These are phyloP conservation scores for Poecilus cupreus DNA, from an alignment of 2,888 invertebrate species.

Conservation along the genomic window DNA sequence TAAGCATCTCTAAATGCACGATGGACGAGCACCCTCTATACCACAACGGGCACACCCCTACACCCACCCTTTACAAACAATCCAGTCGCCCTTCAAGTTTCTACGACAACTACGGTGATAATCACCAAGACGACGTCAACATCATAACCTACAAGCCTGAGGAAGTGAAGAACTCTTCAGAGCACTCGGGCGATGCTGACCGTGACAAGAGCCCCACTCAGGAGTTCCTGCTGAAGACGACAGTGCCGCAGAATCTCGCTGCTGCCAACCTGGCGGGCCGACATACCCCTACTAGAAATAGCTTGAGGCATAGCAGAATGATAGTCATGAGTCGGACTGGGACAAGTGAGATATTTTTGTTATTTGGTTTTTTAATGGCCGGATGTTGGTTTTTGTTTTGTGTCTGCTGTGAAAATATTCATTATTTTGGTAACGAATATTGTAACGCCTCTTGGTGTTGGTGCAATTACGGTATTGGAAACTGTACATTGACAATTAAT, in stretches of 20 bases:
- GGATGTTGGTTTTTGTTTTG: not conserved
- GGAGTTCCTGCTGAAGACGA: conserved; percentile 76
- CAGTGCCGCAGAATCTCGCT: conserved; percentile 82
- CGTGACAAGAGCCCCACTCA: conserved; percentile 71
- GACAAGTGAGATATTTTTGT: conserved; percentile 70
- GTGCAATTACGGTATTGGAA: no score
- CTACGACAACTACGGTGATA: conserved; percentile 71
- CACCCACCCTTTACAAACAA: not conserved
- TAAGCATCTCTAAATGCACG: conserved; percentile 3
- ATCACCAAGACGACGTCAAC: conserved; percentile 52
- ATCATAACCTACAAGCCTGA: conserved; percentile 56
- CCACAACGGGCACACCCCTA: not conserved
- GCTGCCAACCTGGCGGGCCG: conserved; percentile 78
- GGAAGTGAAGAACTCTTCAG: conserved; percentile 48
- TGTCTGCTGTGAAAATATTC: not conserved
- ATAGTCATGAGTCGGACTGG: conserved; percentile 79
- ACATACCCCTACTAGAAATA: conserved; percentile 81
- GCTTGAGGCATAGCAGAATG: conserved; percentile 82
- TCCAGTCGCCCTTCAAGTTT: conserved; percentile 71
- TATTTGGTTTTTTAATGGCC: conserved; percentile 11
- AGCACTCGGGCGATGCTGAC: conserved; percentile 35
- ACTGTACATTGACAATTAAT: no score
- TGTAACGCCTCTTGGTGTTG: no score
- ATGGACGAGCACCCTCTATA: conserved; percentile 2
- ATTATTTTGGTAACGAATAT: not conserved